These are phyloP conservation scores for Asbolus verrucosus DNA, from an alignment of 1,140 invertebrate genomes.

Conservation along the genomic window DNA sequence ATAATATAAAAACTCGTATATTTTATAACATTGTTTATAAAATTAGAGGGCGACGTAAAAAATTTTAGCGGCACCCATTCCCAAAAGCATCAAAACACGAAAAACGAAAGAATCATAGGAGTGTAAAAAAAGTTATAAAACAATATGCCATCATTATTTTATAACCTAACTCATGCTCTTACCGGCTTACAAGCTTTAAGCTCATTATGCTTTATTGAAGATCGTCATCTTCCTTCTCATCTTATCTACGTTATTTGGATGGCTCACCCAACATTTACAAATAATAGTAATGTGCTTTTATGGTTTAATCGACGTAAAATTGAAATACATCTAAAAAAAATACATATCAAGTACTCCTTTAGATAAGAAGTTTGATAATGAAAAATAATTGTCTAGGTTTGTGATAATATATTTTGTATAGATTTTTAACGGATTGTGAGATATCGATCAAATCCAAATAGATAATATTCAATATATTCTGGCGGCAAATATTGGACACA, in stretches of 20 bases:
- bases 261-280: conserved; percentile 17
- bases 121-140: conserved; percentile 46
- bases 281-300: conserved; percentile 13
- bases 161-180: conserved; percentile 12
- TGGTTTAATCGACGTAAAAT: conserved; percentile 5
- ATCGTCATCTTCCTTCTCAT: conserved; percentile 13
- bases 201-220: conserved; percentile 21
- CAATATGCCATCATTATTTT: conserved; percentile 36
- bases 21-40: conserved; percentile 25
- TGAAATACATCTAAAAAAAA: conserved; percentile 7
- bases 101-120: conserved; percentile 6
- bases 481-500: too few relatives aligned
- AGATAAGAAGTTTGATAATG: background rate
- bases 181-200: conserved; percentile 25
- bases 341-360: background rate
- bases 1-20: conserved; percentile 14
- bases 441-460: too few relatives aligned
- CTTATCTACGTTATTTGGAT: conserved; percentile 16
- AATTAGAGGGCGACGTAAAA: conserved; percentile 9
- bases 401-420: too few relatives aligned
- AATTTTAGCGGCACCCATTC: background rate
- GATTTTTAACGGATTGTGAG: too few relatives aligned
- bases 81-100: conserved; percentile 6
- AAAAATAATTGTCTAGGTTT: too few relatives aligned
- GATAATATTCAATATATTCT: too few relatives aligned